A percentile compares a stretch with the other conserved stretches of the same genome.
These are phyloP conservation scores for Sebastes vulpes DNA, from an alignment of 2,797 vertebrate genomes.

Conservation along the genomic window DNA sequence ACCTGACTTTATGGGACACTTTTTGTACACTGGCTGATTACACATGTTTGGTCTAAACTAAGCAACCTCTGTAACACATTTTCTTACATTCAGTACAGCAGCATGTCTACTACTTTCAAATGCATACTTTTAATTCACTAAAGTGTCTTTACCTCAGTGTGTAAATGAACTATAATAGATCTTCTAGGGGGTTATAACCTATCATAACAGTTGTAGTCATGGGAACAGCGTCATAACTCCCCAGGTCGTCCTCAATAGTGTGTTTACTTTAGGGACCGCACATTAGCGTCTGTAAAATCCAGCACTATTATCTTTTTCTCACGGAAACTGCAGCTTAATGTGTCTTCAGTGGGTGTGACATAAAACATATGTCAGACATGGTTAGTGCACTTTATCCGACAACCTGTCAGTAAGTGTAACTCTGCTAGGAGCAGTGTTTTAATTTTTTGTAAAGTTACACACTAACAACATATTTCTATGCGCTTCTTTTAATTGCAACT, in stretches of 20 bases:
- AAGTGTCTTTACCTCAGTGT: neutral
- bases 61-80: neutral
- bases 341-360: conserved; percentile 44
- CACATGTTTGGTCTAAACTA: neutral
- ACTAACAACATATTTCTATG: neutral
- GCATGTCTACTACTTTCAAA: neutral
- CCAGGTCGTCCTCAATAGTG: neutral
- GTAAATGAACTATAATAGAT: neutral
- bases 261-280: neutral
- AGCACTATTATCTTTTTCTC: neutral
- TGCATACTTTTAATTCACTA: neutral
- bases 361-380: conserved; percentile 19
- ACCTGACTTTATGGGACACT: conserved; percentile 21
- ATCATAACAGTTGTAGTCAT: neutral
- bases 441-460: accelerated
- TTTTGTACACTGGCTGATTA: neutral
- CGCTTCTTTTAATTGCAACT: neutral
- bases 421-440: neutral
- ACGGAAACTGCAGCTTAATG: conserved; percentile 10
- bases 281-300: neutral
- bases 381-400: neutral
- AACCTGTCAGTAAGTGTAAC: neutral
- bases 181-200: neutral
- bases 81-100: neutral
- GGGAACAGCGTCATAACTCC: neutral